Percentiles rank a stretch among this genome's conserved stretches.
phyloP scores from a whole-genome alignment of 2,797 vertebrate genomes.

The Helostoma temminkii region DNA sequence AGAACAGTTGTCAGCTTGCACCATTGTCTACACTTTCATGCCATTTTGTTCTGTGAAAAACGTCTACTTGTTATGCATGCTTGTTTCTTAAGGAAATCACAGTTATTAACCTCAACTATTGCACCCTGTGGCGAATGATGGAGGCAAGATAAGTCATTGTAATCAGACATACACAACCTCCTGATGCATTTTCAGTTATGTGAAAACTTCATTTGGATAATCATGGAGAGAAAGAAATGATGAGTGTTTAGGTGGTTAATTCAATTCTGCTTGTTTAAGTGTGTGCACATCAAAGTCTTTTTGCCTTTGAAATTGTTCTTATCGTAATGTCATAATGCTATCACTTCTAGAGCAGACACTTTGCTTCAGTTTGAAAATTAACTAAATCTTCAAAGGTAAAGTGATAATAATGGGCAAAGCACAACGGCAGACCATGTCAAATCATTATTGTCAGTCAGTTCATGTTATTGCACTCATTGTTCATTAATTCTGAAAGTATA shows the following conservation, averaged over 20 bases:
- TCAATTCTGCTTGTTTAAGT: slow-evolving; percentile 4
- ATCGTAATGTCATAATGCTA: neutral
- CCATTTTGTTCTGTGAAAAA: neutral
- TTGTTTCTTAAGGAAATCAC: slow-evolving; percentile 40
- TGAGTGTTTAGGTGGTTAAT: neutral
- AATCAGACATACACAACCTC: slow-evolving; percentile 37
- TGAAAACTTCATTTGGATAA: slow-evolving; percentile 34
- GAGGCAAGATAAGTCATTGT: slow-evolving; percentile 51
- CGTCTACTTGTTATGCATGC: neutral
- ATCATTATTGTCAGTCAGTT: slow-evolving; percentile 3
- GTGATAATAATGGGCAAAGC: slow-evolving; percentile 6
- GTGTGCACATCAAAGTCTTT: neutral
- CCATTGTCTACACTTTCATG: neutral
- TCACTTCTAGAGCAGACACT: neutral
- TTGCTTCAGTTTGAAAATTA: slow-evolving; percentile 13
- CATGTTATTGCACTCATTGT: slow-evolving; percentile 7
- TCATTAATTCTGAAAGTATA: slow-evolving; percentile 35
- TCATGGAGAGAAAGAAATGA: slow-evolving; percentile 2
- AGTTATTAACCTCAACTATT: slow-evolving; percentile 52
- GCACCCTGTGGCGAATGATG: slow-evolving; percentile 34
- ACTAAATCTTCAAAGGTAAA: neutral
- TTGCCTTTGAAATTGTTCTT: slow-evolving; percentile 3
- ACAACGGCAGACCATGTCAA: slow-evolving; percentile 3
- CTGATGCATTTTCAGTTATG: slow-evolving; percentile 39
- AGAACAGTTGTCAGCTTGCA: slow-evolving; percentile 4